Evolutionary conservation across 2,888 invertebrate species (phyloP).

Genomic region (Coelinius sp.): DNA sequence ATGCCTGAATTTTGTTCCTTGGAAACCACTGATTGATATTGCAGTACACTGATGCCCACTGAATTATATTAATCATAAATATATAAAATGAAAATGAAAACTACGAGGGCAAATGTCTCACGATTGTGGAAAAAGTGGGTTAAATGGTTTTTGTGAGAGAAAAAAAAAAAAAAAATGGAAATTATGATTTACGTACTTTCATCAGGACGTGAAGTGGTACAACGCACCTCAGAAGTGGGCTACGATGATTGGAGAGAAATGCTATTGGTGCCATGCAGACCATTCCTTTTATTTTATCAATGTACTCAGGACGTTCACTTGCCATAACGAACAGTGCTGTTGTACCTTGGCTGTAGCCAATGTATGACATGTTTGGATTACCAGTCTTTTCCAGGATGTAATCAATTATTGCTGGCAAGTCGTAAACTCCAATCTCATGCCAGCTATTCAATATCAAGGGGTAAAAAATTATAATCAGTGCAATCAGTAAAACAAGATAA

Average conservation of each 20-base stretch:
- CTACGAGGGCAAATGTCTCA: background rate
- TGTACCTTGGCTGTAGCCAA: slow-evolving; percentile 77
- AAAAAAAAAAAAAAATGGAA: slow-evolving; percentile 2
- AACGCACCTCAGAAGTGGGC: slow-evolving; percentile 62
- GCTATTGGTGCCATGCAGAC: slow-evolving; percentile 69
- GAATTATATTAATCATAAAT: slow-evolving; percentile 49
- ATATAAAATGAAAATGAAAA: slow-evolving; percentile 30
- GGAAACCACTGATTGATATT: slow-evolving; percentile 67
- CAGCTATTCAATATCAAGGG: no score
- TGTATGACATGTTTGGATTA: slow-evolving; percentile 71
- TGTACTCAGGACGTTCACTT: slow-evolving; percentile 68
- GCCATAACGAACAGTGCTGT: slow-evolving; percentile 68
- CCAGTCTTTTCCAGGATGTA: slow-evolving; percentile 71
- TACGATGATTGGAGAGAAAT: slow-evolving; percentile 65
- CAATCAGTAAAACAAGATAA: slow-evolving; percentile 25
- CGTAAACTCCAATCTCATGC: slow-evolving; percentile 76
- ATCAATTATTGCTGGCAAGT: slow-evolving; percentile 76
- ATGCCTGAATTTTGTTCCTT: slow-evolving; percentile 63
- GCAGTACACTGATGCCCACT: slow-evolving; percentile 67
- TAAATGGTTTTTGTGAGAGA: background rate
- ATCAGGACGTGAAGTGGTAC: slow-evolving; percentile 61
- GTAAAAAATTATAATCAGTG: no score
- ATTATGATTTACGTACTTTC: slow-evolving; percentile 57
- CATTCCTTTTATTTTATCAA: slow-evolving; percentile 66
- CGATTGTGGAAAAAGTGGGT: background rate